These are phyloP conservation scores for Scolopax rusticola DNA, from an alignment of 2,797 vertebrate genomes.

Conservation along the genomic window DNA sequence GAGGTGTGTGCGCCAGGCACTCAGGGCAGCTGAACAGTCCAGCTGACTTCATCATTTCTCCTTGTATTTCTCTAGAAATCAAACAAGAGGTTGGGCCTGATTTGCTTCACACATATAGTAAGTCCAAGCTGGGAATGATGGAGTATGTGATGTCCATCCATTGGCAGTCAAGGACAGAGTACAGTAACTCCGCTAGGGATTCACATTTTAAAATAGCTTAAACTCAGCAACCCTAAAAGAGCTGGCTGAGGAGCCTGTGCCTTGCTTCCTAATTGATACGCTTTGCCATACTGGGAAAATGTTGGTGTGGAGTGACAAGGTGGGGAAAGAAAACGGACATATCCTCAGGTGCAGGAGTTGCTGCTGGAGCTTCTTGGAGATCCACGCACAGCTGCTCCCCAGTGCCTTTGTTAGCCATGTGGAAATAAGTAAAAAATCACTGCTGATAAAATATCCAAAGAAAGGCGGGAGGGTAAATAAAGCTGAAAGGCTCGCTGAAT, in stretches of 20 bases:
- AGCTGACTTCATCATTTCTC: background rate
- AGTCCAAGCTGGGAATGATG: constrained; percentile 21
- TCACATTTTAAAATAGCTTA: background rate
- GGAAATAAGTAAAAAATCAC: constrained; percentile 21
- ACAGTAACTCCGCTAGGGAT: background rate
- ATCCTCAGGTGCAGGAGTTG: background rate
- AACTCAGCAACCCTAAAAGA: background rate
- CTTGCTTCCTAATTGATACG: background rate
- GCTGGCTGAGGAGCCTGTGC: background rate
- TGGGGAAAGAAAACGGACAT: background rate
- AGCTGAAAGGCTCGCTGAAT: constrained; percentile 31
- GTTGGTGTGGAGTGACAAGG: fast-evolving
- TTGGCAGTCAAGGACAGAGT: background rate
- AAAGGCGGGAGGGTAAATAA: constrained; percentile 13
- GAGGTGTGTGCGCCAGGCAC: background rate
- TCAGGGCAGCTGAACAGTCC: background rate
- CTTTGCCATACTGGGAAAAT: background rate
- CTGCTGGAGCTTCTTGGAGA: background rate
- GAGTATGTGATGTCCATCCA: background rate
- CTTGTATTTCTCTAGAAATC: background rate
- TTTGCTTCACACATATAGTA: constrained; percentile 32
- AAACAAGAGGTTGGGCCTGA: background rate
- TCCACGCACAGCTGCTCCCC: background rate
- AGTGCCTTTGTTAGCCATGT: background rate
- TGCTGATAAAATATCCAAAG: background rate